phyloP scores from a whole-genome alignment of 2,888 invertebrate species.

The Priocnemis perturbator region DNA sequence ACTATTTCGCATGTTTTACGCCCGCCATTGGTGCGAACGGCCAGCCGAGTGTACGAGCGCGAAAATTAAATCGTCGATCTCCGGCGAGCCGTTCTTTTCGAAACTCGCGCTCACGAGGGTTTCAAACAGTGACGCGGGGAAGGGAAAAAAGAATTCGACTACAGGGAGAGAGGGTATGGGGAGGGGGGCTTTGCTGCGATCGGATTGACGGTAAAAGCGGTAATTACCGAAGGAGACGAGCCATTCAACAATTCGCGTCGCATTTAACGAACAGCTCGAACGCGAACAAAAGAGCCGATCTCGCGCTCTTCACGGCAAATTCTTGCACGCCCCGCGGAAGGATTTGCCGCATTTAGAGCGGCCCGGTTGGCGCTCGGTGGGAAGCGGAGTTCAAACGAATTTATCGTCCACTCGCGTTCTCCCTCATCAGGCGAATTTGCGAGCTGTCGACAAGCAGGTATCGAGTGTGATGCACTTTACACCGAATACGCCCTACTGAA shows the following conservation, averaged over 20 bases:
- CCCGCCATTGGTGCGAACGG: constrained; percentile 18
- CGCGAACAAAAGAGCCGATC: constrained; percentile 12
- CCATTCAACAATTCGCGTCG: constrained; percentile 28
- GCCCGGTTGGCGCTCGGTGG: too few relatives aligned
- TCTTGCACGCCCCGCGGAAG: too few relatives aligned
- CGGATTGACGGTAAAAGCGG: constrained; percentile 32
- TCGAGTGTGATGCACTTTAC: too few relatives aligned
- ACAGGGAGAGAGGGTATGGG: too few relatives aligned
- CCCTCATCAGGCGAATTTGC: too few relatives aligned
- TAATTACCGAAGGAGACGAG: constrained; percentile 33
- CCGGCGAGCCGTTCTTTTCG: constrained; percentile 8
- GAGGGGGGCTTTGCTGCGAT: too few relatives aligned
- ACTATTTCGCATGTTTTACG: constrained; percentile 33
- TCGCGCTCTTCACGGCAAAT: too few relatives aligned
- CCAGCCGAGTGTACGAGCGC: constrained; percentile 19
- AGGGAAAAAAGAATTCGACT: constrained; percentile 6
- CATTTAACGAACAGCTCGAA: constrained; percentile 25
- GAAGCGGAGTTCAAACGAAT: too few relatives aligned
- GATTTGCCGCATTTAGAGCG: too few relatives aligned
- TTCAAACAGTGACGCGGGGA: neutral
- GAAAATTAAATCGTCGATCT: constrained; percentile 51
- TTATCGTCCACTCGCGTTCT: too few relatives aligned
- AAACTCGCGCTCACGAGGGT: neutral
- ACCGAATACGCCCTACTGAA: too few relatives aligned
- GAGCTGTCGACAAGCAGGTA: too few relatives aligned